Evolutionary conservation across 2,797 vertebrate species (phyloP), one percentile per base, ranked within the genome.

Genomic region (Pogonophryne albipinna): DNA sequence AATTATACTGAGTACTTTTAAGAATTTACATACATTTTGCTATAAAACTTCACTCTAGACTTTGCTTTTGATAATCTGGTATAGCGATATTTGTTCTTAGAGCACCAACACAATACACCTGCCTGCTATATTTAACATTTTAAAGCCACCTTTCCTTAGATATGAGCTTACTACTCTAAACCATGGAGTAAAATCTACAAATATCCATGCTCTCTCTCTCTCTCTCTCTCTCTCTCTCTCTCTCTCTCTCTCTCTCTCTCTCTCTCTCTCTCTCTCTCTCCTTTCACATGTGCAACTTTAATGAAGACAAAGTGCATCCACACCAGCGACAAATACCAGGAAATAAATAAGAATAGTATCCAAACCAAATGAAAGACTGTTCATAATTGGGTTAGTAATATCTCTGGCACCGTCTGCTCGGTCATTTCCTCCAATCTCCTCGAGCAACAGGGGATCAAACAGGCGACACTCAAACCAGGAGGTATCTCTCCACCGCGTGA

Each of bases 351-450:
- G 79, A 91, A 88, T 74, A 83, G 79, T 80, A 86, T 82, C 88
- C 87, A 89, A 92, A 93, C 79, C 83, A 82, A 91, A 94, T 90
- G 86, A 93, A 89, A 90, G 87, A 86, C 90, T 83, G 83, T 89
- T 91, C 64, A 79, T 95, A 94, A 94, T 93, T 85, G 83, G 85
- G 90, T 94, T 94, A 95, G 91, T 92, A 90, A 93, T 83, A 84
- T 93, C 91, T 90, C 86, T 90, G 91, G 91, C 89, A 91, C 89
- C 84, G 88, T 92, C 92, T 88, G 81, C 86, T 73, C 44, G 74
- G 82, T 91, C 90, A 90, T 93, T 94, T 94, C 92, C 93, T 94
- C 85, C 78, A 81, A 81, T 89, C 83, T 91, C 83, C 88, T 79
- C 42, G 84, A 85, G 89, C 89, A 91, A 85, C 92, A 87, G 87